phyloP scores from a whole-genome alignment of 2,888 invertebrate genomes.

The Orthonevra nobilis region DNA sequence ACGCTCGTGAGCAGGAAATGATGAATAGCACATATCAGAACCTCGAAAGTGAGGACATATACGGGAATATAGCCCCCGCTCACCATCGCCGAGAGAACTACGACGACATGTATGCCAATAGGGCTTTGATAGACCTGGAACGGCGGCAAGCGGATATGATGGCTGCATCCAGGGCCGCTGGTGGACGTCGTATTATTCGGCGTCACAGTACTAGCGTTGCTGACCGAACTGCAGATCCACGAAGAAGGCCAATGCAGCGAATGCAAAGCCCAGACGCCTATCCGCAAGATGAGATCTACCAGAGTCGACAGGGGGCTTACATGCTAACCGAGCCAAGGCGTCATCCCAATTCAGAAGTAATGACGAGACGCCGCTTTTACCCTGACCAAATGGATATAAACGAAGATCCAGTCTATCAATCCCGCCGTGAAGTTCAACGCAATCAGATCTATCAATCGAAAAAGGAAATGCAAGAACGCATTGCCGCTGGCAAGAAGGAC shows the following conservation, averaged over 20 bases:
- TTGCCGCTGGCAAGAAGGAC: constrained; percentile 78
- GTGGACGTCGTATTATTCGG: constrained; percentile 76
- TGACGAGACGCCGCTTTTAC: constrained; percentile 78
- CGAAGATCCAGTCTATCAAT: constrained; percentile 78
- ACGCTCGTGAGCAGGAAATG: constrained; percentile 73
- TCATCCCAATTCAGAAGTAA: constrained; percentile 78
- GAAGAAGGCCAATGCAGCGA: constrained; percentile 71
- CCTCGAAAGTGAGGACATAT: constrained; percentile 79
- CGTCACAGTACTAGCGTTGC: constrained; percentile 80
- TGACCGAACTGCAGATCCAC: constrained; percentile 74
- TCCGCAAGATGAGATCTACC: constrained; percentile 76
- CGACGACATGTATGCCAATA: constrained; percentile 79
- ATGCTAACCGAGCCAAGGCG: constrained; percentile 76
- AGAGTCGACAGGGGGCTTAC: constrained; percentile 77
- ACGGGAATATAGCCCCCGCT: constrained; percentile 76
- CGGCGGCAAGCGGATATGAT: constrained; percentile 77
- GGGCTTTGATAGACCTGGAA: constrained; percentile 79
- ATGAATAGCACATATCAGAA: constrained; percentile 79
- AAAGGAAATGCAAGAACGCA: constrained; percentile 80
- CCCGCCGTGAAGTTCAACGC: constrained; percentile 78
- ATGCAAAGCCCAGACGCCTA: constrained; percentile 71
- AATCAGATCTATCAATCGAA: constrained; percentile 79
- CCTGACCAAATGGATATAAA: constrained; percentile 75
- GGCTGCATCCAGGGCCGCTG: constrained; percentile 69
- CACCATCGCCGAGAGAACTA: constrained; percentile 72